Conservation (phyloP, 2,888 invertebrate genomes). For the Linnaemya tessellans region DNA sequence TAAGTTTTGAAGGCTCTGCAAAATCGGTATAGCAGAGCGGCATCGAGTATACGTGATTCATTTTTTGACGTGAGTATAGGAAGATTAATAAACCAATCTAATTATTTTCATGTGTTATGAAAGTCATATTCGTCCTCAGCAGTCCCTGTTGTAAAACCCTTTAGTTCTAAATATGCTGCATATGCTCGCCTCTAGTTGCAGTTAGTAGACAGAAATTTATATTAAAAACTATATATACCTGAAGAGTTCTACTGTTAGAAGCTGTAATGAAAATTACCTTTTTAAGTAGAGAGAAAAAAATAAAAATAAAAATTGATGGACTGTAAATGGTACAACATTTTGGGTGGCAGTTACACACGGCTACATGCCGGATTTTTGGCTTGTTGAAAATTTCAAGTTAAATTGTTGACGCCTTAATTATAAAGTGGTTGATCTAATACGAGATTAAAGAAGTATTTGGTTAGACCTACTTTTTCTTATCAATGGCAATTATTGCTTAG, state of each 20-base stretch:
- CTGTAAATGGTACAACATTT: slow-evolving; percentile 27
- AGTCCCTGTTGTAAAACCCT: too few relatives aligned
- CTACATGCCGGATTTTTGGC: background rate
- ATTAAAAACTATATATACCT: background rate
- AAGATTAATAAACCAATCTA: too few relatives aligned
- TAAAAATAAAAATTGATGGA: too few relatives aligned
- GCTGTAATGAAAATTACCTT: slow-evolving; percentile 59
- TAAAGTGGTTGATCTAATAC: slow-evolving; percentile 42
- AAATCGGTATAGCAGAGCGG: too few relatives aligned
- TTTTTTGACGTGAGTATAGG: too few relatives aligned
- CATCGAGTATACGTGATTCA: too few relatives aligned
- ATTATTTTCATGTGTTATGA: too few relatives aligned
- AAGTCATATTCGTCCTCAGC: too few relatives aligned
- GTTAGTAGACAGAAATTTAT: background rate
- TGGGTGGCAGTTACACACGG: slow-evolving; percentile 12
- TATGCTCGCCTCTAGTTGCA: background rate
- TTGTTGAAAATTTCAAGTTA: slow-evolving; percentile 34
- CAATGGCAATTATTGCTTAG: background rate
- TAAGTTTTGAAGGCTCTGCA: too few relatives aligned
- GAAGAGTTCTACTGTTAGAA: slow-evolving; percentile 36
- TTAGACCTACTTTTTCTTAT: slow-evolving; percentile 32
- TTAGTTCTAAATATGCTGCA: background rate
- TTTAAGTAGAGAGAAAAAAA: background rate
- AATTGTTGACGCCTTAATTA: slow-evolving; percentile 58
- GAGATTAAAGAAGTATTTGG: slow-evolving; percentile 28